These are phyloP conservation scores for Ophiodon elongatus DNA, from an alignment of 2,113 vertebrate genomes.

Conservation along the genomic window DNA sequence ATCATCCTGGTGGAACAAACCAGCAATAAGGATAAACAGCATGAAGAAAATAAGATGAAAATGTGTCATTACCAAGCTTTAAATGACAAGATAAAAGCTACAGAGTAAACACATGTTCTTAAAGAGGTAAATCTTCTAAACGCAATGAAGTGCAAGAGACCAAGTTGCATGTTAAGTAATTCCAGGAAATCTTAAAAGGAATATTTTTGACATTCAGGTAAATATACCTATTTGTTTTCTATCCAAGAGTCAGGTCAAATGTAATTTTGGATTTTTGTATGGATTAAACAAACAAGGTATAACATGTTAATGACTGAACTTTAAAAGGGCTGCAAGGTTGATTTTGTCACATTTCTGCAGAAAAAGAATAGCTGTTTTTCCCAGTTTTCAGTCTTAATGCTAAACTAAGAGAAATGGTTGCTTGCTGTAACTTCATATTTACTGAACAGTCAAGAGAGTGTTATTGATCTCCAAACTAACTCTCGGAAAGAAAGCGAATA, in stretches of 20 bases:
- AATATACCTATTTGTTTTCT: background rate
- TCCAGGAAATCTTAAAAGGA: background rate
- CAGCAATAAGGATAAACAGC: constrained; percentile 7
- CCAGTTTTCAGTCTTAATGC: background rate
- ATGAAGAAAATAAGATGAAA: background rate
- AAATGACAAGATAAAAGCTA: background rate
- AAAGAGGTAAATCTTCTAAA: no score
- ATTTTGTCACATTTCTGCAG: background rate
- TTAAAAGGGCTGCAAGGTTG: background rate
- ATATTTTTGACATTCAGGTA: background rate
- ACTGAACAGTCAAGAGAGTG: no score
- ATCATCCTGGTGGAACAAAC: background rate
- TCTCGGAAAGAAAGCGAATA: no score
- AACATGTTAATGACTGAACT: background rate
- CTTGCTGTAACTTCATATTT: no score
- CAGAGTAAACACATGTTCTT: background rate
- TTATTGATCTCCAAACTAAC: no score
- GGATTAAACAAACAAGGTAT: no score
- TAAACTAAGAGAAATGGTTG: background rate
- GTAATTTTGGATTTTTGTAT: no score
- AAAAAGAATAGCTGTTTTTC: background rate
- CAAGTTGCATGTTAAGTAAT: background rate
- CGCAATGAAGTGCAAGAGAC: background rate
- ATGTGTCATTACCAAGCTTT: background rate
- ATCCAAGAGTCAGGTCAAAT: background rate